Evolutionary conservation across 2,797 vertebrate species (phyloP).

Genomic region (Phrynocephalus guinanensis): DNA sequence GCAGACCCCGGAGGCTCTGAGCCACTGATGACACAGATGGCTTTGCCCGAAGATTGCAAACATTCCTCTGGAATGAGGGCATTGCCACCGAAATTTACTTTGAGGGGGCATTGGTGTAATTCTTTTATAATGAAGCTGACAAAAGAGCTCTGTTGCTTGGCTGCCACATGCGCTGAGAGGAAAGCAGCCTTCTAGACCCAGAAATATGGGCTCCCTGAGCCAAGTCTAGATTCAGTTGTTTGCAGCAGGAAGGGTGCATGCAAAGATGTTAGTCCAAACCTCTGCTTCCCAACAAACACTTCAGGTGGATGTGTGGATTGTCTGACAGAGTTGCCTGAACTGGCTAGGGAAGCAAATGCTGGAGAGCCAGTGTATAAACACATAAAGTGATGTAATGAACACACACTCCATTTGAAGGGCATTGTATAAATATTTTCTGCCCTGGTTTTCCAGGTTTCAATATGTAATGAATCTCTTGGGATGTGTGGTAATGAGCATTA

Average conservation of each 20-base stretch:
- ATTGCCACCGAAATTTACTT: neutral
- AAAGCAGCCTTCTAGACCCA: neutral
- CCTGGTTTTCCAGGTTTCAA: neutral
- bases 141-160: neutral
- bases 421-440: too few species aligned
- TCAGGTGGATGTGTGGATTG: too few species aligned
- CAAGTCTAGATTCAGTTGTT: neutral
- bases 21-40: neutral
- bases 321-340: too few species aligned
- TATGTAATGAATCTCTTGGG: constrained; percentile 38
- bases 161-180: neutral
- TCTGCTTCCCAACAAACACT: too few species aligned
- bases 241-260: too few species aligned
- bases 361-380: too few species aligned
- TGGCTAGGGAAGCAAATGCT: too few species aligned
- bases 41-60: neutral
- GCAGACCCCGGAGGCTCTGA: neutral
- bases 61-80: constrained; percentile 3
- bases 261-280: too few species aligned
- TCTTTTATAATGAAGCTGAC: neutral
- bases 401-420: too few species aligned
- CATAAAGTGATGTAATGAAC: too few species aligned
- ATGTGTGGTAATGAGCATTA: constrained; percentile 24
- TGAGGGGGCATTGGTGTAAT: neutral
- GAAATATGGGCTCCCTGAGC: too few species aligned